Evolutionary conservation across 1,140 invertebrate genomes (phyloP), one percentile per base, ranked within the genome.

Genomic region (Mactra quadrangularis): DNA sequence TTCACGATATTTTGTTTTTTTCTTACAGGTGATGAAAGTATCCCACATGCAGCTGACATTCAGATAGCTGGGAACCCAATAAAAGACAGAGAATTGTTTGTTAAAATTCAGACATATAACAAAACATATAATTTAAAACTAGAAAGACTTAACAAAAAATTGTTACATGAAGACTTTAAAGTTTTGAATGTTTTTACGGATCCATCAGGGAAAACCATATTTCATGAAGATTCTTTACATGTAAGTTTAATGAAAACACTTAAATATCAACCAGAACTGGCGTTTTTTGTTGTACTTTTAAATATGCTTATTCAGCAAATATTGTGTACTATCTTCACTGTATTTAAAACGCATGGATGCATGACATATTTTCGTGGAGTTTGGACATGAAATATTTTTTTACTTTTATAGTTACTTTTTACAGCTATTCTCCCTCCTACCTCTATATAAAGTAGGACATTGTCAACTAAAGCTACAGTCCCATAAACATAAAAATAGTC

Each of bases 121-220:
- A 50, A 64, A 41, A 86, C 66, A 3, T 86, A 87, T 77, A 82
- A 87, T 64, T 64, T 87, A 70, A 74, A 86, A 41, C 70, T 87
- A 15, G 41, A 86, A 68, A 84, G 86, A 76, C 50, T 86, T 1
- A 72, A 87, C 59, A 62, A 72, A 35, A 75, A 81, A n/a, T 79
- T 88, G 50, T 52, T 88, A 0, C 87, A 86, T 41, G 72, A 86
- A 45, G 83, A 88, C 64, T 86, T 88, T 22, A 82, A 77, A 59
- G 68, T 84, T 38, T 66, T 88, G 38, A 71, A 78, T 41, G 81
- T 88, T 3, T 88, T 76, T 41, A 84, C 79, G n/a, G 85, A 88
- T 74, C 47, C 47, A 17, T 64, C 57, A 3, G 87, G 85, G 15
- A 85, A 82, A 75, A 88, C 85, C 9, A 60, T 86, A 13, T 86